These are phyloP conservation scores for Oceanites oceanicus DNA, from an alignment of 2,113 vertebrate genomes.

Conservation along the genomic window DNA sequence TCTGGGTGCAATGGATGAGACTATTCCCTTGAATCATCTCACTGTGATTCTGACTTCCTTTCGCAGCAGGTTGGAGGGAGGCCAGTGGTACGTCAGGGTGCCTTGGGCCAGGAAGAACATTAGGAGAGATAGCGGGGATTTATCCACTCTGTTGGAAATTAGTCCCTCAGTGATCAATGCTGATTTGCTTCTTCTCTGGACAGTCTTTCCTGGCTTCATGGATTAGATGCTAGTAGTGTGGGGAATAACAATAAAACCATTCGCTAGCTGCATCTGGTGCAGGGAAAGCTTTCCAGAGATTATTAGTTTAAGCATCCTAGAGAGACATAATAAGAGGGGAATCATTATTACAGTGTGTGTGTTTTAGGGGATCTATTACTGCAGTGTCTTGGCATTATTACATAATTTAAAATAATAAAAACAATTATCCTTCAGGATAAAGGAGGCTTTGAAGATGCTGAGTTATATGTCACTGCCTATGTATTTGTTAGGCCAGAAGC, in stretches of 20 bases:
- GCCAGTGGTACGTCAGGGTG: slow-evolving; percentile 29
- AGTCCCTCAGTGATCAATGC: slow-evolving; percentile 50
- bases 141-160: slow-evolving; percentile 50
- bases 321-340: slow-evolving; percentile 49
- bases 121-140: slow-evolving; percentile 35
- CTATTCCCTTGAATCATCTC: slow-evolving; percentile 51
- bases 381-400: slow-evolving; percentile 24
- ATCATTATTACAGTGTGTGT: slow-evolving; percentile 17
- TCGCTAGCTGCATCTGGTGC: slow-evolving; percentile 49
- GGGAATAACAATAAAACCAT: slow-evolving; percentile 50
- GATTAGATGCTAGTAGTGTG: slow-evolving; percentile 39
- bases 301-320: slow-evolving; percentile 54
- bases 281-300: slow-evolving; percentile 54
- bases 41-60: slow-evolving; percentile 39
- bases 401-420: slow-evolving; percentile 46
- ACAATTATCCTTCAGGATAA: slow-evolving; percentile 33
- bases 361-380: slow-evolving; percentile 42
- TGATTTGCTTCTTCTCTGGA: slow-evolving; percentile 55
- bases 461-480: background rate
- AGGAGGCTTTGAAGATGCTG: background rate
- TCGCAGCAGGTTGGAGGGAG: background rate
- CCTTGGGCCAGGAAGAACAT: slow-evolving; percentile 60
- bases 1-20: slow-evolving; percentile 50
- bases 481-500: background rate
- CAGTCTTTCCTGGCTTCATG: slow-evolving; percentile 42